These are phyloP conservation scores for Vimba vimba DNA, from an alignment of 2,113 vertebrate species.

Conservation along the genomic window DNA sequence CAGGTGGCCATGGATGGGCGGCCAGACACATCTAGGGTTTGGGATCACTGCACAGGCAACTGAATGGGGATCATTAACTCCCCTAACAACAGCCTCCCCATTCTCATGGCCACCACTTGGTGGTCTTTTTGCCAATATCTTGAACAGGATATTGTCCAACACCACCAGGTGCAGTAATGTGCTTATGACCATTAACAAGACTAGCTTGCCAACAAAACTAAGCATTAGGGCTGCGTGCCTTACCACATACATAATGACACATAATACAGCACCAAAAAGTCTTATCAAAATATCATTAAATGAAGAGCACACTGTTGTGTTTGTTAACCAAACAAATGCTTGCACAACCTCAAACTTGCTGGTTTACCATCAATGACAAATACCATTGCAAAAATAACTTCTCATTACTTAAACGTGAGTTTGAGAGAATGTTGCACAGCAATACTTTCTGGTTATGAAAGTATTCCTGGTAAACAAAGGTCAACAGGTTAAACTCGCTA, in stretches of 20 bases:
- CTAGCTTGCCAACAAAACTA: background rate
- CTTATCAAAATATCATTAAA: background rate
- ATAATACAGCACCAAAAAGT: background rate
- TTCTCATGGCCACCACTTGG: conserved; percentile 19
- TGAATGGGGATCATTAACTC: conserved; percentile 62
- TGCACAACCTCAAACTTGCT: background rate
- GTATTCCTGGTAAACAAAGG: background rate
- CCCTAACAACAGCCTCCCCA: conserved; percentile 49
- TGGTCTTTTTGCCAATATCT: conserved; percentile 19
- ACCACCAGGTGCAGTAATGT: background rate
- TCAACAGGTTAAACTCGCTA: background rate
- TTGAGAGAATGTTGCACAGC: background rate
- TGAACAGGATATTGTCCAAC: conserved; percentile 11
- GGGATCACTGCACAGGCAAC: conserved; percentile 34
- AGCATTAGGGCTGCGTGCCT: background rate
- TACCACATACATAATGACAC: background rate
- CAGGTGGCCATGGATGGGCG: conserved; percentile 45
- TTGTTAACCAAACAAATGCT: background rate
- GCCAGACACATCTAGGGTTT: conserved; percentile 51
- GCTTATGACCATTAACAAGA: background rate
- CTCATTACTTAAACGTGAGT: background rate
- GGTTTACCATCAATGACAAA: background rate
- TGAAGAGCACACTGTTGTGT: background rate
- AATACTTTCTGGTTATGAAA: background rate
- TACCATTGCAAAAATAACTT: background rate